Evolutionary conservation across 2,797 vertebrate genomes (phyloP), one percentile per base, ranked within the genome.

Genomic region (Leuciscus waleckii): DNA sequence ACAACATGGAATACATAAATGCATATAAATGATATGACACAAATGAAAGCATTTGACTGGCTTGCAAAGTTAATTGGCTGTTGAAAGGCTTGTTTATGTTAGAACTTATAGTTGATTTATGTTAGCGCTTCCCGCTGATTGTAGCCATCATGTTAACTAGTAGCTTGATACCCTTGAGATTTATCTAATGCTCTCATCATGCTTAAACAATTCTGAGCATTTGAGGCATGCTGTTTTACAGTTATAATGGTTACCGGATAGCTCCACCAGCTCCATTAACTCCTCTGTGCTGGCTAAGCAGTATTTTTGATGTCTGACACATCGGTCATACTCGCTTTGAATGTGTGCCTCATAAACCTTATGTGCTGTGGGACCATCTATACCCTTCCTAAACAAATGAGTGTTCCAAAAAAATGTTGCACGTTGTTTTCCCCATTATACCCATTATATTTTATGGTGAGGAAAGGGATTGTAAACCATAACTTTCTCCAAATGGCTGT

Each of bases 291-390:
- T 85, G 69, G 74, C 84, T 69, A 81, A 84, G 79, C 86, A 70
- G 65, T 83, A 7, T 70, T 88, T 87, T 73, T 68, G 67, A 86
- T 54, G 76, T 56, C 69, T 80, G 17, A 63, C 75, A 82, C 87
- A 87, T 88, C 89, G 85, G 89, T 87, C 82, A 89, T 39, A 67
- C 76, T 79, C 5, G 9, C 63, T 81, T 86, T 82, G 71, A 73
- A 83, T 63, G 56, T 73, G 65, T 69, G 76, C 68, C 37, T 79
- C 51, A 41, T 79, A 79, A 81, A 77, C 77, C 39, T 76, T 4
- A 32, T 49, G 41, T 16, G 9, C 79, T 14, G 70, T 26, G 73
- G 84, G 81, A 70, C 76, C n/a, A 68, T 58, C 37, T n/a, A n/a
- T 46, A 23, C 23, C 29, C 26, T 17, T 16, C 65, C 29, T 35